phyloP scores from a whole-genome alignment of 2,888 invertebrate species.

The Agrochola litura region DNA sequence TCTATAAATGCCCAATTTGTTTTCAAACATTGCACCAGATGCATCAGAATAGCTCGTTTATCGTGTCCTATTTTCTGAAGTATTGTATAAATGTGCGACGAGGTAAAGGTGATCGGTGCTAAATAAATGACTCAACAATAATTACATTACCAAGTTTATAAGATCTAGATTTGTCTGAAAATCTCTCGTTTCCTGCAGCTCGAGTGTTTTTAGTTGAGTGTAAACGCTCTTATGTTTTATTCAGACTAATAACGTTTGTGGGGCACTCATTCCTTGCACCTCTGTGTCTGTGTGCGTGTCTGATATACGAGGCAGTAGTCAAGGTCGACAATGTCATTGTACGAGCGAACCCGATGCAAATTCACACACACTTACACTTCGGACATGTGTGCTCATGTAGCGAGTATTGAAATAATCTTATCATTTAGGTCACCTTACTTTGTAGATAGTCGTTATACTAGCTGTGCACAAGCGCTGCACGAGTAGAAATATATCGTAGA shows the following conservation, averaged over 20 bases:
- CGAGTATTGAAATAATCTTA: slow-evolving; percentile 89
- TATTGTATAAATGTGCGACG: neutral
- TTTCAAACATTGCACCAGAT: slow-evolving; percentile 36
- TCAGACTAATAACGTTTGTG: slow-evolving; percentile 77
- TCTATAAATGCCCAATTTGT: slow-evolving; percentile 42
- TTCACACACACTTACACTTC: slow-evolving; percentile 76
- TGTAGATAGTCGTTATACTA: slow-evolving; percentile 83
- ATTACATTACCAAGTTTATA: slow-evolving; percentile 1
- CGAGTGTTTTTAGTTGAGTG: slow-evolving; percentile 20
- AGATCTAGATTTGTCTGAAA: neutral
- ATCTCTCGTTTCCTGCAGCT: neutral
- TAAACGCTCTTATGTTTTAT: slow-evolving; percentile 57
- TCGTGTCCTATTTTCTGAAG: neutral
- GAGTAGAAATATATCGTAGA: slow-evolving; percentile 18
- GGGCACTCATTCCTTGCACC: slow-evolving; percentile 79
- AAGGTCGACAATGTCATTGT: slow-evolving; percentile 90
- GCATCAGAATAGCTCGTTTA: slow-evolving; percentile 9
- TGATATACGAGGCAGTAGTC: slow-evolving; percentile 87
- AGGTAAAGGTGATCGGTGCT: neutral
- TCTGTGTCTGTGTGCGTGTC: slow-evolving; percentile 70
- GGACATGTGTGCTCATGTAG: slow-evolving; percentile 72
- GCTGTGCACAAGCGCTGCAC: slow-evolving; percentile 64
- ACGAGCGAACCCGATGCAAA: slow-evolving; percentile 84
- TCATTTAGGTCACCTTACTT: slow-evolving; percentile 90
- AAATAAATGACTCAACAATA: neutral